These are phyloP conservation scores for Leucania comma DNA, from an alignment of 2,888 invertebrate genomes.

Conservation along the genomic window DNA sequence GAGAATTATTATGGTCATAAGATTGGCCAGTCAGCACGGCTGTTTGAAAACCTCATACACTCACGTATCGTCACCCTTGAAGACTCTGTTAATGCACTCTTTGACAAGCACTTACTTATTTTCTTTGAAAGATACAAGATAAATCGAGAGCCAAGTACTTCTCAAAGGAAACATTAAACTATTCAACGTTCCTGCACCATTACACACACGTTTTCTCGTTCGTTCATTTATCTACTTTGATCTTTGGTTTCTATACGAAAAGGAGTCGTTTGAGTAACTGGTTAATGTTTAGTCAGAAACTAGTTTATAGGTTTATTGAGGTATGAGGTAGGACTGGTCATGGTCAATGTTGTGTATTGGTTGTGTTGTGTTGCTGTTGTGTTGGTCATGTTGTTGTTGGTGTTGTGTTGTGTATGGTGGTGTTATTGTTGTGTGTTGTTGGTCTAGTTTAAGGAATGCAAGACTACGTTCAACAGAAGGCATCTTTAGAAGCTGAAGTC, in stretches of 20 bases:
- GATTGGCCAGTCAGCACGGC: slow-evolving; percentile 1
- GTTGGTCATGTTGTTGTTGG: too few relatives aligned
- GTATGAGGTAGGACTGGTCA: too few relatives aligned
- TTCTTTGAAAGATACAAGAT: slow-evolving; percentile 34
- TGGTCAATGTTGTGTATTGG: too few relatives aligned
- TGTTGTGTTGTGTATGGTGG: too few relatives aligned
- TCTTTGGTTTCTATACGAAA: slow-evolving; percentile 1
- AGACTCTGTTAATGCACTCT: slow-evolving; percentile 10
- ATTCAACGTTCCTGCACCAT: slow-evolving; percentile 43
- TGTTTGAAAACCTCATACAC: not conserved
- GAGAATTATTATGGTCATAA: not conserved
- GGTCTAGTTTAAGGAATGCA: too few relatives aligned
- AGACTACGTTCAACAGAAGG: too few relatives aligned
- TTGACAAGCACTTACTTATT: slow-evolving; percentile 36
- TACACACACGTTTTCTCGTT: slow-evolving; percentile 34
- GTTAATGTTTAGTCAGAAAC: not conserved
- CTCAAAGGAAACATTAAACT: slow-evolving; percentile 24
- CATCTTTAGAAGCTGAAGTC: too few relatives aligned
- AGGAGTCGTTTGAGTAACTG: not conserved
- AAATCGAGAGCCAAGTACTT: slow-evolving; percentile 8
- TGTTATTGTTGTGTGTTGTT: too few relatives aligned
- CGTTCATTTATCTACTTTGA: slow-evolving; percentile 15
- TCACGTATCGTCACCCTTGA: not conserved
- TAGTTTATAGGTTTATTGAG: not conserved
- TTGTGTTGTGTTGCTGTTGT: too few relatives aligned